A percentile compares a stretch with the other conserved stretches of the same genome.
phyloP scores from a whole-genome alignment of 1,140 invertebrate genomes.

The Pseudachorutes palmiensis region DNA sequence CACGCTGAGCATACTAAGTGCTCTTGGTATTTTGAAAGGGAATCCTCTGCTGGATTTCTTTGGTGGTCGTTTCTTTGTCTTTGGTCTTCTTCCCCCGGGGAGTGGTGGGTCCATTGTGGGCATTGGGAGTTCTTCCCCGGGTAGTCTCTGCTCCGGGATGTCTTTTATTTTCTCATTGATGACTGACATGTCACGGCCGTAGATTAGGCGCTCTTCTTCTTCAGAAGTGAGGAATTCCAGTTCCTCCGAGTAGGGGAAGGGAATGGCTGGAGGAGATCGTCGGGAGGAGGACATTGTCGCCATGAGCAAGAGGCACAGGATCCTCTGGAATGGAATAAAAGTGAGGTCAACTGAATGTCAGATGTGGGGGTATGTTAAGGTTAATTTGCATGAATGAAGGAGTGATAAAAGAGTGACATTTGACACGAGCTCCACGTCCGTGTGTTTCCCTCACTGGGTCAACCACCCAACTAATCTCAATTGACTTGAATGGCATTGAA shows the following conservation, averaged over 20 bases:
- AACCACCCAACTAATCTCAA: neutral
- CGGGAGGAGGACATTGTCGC: neutral
- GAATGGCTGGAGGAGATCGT: constrained; percentile 4
- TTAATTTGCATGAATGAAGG: neutral
- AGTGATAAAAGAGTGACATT: neutral
- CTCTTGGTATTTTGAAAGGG: constrained; percentile 16
- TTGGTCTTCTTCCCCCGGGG: too few species aligned
- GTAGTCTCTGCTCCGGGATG: constrained; percentile 25
- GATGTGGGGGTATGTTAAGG: neutral
- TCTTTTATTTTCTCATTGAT: constrained; percentile 33
- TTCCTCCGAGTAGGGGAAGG: constrained; percentile 10
- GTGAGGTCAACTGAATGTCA: neutral
- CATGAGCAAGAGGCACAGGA: constrained; percentile 1
- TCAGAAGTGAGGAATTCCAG: constrained; percentile 19
- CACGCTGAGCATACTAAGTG: neutral
- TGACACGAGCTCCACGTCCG: neutral
- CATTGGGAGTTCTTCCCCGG: constrained; percentile 21
- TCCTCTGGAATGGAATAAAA: neutral
- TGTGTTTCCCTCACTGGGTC: neutral
- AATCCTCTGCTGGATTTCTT: constrained; percentile 17
- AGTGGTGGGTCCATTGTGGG: constrained; percentile 37
- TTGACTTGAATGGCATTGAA: neutral
- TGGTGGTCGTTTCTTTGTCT: constrained; percentile 3
- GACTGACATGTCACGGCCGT: constrained; percentile 28
- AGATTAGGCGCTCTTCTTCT: constrained; percentile 33